These are phyloP conservation scores for Heliconius hewitsoni DNA, from an alignment of 1,140 invertebrate species.

Conservation along the genomic window DNA sequence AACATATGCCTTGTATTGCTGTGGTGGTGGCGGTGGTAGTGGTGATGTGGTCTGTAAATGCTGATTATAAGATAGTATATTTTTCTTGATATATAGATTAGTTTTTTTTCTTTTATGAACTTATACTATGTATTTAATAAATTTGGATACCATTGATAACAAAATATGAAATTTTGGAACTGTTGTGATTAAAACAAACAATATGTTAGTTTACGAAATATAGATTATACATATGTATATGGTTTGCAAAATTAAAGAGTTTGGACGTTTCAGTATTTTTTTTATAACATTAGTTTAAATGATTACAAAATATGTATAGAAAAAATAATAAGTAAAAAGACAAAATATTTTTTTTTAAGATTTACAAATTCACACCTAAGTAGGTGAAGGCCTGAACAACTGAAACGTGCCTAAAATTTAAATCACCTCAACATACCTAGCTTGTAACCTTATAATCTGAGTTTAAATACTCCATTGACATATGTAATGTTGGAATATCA, in stretches of 20 bases:
- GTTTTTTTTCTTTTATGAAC: too few relatives aligned
- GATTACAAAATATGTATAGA: neutral
- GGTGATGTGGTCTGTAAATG: neutral
- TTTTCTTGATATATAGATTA: neutral
- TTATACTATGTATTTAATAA: too few relatives aligned
- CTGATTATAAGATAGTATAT: neutral
- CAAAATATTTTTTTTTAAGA: neutral
- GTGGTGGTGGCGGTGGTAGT: neutral
- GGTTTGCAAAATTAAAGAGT: too few relatives aligned
- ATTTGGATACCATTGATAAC: too few relatives aligned
- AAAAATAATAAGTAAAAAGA: neutral
- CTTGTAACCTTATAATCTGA: neutral
- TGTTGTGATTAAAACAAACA: too few relatives aligned
- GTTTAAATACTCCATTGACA: neutral
- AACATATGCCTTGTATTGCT: conserved; percentile 5
- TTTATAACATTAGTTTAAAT: too few relatives aligned
- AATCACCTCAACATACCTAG: neutral
- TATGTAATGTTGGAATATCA: neutral
- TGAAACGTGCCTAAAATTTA: conserved; percentile 12
- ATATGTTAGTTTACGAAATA: too few relatives aligned
- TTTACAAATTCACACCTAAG: neutral
- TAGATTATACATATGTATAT: too few relatives aligned
- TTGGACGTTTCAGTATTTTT: too few relatives aligned
- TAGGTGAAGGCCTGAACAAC: conserved; percentile 2
- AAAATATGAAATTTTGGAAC: too few relatives aligned